phyloP scores from a whole-genome alignment of 2,888 invertebrate genomes.

The Lasioglossum pauxillum region DNA sequence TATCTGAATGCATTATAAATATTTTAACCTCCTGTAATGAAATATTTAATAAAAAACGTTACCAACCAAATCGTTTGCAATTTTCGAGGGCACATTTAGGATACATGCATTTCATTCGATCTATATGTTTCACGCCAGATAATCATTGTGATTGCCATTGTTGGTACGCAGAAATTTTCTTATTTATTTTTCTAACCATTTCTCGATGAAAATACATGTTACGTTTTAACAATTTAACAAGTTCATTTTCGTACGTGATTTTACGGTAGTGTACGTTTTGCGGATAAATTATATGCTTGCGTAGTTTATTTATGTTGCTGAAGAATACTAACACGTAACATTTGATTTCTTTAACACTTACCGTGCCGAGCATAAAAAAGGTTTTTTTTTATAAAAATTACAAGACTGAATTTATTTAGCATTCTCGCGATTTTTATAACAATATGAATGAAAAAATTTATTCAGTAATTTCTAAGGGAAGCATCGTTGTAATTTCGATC shows the following conservation, averaged over 20 bases:
- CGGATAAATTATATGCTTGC: background rate
- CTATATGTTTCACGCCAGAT: constrained; percentile 8
- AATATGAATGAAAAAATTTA: too few species aligned
- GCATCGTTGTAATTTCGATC: too few species aligned
- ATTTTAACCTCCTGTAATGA: constrained; percentile 84
- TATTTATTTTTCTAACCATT: background rate
- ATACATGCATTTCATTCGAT: background rate
- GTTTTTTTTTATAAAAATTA: too few species aligned
- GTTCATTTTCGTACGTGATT: background rate
- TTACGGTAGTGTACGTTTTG: background rate
- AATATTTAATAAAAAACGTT: constrained; percentile 83
- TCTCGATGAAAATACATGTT: background rate
- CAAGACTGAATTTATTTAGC: too few species aligned
- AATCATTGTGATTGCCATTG: constrained; percentile 12
- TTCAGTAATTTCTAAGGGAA: too few species aligned
- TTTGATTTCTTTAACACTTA: background rate
- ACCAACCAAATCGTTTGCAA: constrained; percentile 76
- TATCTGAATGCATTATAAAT: constrained; percentile 83
- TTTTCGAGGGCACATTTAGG: constrained; percentile 29
- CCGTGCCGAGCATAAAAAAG: too few species aligned
- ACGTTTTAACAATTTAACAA: background rate
- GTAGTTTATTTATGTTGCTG: background rate
- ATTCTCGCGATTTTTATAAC: too few species aligned
- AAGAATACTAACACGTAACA: background rate
- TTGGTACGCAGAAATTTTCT: background rate